Conservation (phyloP, 2,797 vertebrate species). For the Coranthus polyacanthus region DNA sequence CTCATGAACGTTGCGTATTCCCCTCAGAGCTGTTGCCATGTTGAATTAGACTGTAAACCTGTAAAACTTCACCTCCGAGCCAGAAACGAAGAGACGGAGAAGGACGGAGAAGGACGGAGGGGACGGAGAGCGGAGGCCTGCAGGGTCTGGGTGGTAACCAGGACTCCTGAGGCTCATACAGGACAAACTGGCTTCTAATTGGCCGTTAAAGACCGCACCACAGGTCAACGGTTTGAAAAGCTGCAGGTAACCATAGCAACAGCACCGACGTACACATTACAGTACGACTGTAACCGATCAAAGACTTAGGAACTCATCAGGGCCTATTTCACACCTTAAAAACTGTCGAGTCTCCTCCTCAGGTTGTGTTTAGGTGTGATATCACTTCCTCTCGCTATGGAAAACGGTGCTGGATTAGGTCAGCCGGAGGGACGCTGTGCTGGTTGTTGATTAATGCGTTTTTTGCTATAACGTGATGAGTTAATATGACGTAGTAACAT, state of each 20-base stretch:
- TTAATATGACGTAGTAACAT: too few species aligned
- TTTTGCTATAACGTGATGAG: too few species aligned
- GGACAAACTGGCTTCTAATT: not conserved
- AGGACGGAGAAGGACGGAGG: constrained; percentile 7
- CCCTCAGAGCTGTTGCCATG: constrained; percentile 49
- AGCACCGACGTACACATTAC: not conserved
- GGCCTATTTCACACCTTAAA: too few species aligned
- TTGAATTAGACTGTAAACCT: constrained; percentile 57
- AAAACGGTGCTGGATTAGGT: too few species aligned
- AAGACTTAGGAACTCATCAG: too few species aligned
- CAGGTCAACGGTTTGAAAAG: not conserved
- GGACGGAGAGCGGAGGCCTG: not conserved
- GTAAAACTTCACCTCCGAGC: constrained; percentile 21
- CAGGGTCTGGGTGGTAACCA: not conserved
- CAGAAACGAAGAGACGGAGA: constrained; percentile 12
- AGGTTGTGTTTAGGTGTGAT: too few species aligned
- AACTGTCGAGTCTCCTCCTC: not conserved
- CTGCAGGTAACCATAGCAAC: constrained; percentile 4
- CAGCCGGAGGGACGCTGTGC: too few species aligned
- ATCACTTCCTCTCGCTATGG: too few species aligned
- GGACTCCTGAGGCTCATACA: not conserved
- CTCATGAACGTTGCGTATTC: constrained; percentile 25
- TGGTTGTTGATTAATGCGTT: too few species aligned
- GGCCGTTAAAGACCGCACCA: not conserved
- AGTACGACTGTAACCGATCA: too few species aligned